A percentile compares a stretch with the other conserved stretches of the same genome.
phyloP scores from a whole-genome alignment of 2,797 vertebrate genomes.

The Heteromormyrus szaboi region DNA sequence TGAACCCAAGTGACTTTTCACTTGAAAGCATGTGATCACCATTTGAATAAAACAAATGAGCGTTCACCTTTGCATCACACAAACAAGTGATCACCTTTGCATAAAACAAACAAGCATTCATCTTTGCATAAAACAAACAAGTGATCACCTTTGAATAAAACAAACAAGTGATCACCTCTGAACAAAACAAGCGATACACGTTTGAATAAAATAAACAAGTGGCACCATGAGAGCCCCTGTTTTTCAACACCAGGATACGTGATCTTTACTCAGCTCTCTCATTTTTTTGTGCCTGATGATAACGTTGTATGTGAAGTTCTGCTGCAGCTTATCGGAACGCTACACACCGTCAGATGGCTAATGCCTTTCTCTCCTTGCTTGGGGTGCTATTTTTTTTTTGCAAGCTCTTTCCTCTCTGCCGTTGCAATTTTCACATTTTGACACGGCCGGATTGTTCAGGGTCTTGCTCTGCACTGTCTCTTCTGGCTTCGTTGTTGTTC shows the following conservation, averaged over 20 bases:
- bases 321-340: neutral
- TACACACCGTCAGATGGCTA: neutral
- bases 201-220: neutral
- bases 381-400: neutral
- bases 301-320: neutral
- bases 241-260: no score
- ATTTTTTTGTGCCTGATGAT: neutral
- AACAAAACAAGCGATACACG: neutral
- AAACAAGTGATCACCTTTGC: neutral
- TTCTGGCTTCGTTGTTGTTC: neutral
- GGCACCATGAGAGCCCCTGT: neutral
- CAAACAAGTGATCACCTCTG: neutral
- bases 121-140: neutral
- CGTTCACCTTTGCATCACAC: neutral
- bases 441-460: neutral
- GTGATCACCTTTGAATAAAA: neutral
- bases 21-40: neutral
- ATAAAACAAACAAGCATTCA: neutral
- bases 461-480: neutral
- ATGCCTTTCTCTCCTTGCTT: neutral
- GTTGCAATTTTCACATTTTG: neutral
- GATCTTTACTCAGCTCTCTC: neutral
- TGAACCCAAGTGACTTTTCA: neutral
- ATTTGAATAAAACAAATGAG: neutral
- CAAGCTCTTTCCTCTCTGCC: neutral